Conservation (phyloP, 2,797 vertebrate species). For the Simalia tracyae region DNA sequence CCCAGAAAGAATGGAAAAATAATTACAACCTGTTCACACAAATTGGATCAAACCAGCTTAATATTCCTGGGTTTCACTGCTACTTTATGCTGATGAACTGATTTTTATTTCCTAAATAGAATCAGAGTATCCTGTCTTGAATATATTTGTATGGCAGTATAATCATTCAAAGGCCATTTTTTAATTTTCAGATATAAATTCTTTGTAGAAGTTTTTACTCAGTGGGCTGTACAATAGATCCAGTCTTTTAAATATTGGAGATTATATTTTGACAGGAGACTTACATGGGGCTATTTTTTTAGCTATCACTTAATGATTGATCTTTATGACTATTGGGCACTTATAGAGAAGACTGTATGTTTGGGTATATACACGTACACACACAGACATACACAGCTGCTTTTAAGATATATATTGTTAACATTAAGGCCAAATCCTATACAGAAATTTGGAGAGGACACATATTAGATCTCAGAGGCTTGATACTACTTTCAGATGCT, state of each 20-base stretch:
- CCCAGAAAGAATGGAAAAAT: neutral
- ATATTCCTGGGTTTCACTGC: neutral
- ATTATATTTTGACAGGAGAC: no score
- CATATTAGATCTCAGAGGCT: neutral
- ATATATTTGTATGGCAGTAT: neutral
- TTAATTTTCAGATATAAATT: neutral
- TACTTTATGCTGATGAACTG: neutral
- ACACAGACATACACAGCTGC: no score
- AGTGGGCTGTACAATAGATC: neutral
- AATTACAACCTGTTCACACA: neutral
- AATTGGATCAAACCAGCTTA: neutral
- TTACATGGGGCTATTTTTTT: no score
- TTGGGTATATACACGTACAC: no score
- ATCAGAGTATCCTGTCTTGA: neutral
- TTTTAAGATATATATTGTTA: no score
- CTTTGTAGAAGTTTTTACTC: neutral
- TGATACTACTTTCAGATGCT: neutral
- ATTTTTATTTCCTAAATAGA: neutral
- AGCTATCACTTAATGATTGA: no score
- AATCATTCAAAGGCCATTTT: neutral
- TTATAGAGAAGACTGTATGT: no score
- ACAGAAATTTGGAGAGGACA: neutral
- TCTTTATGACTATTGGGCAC: no score
- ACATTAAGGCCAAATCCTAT: no score
- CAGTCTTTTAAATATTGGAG: neutral